phyloP scores from a whole-genome alignment of 2,888 invertebrate species.

The Lucinisca nassula region DNA sequence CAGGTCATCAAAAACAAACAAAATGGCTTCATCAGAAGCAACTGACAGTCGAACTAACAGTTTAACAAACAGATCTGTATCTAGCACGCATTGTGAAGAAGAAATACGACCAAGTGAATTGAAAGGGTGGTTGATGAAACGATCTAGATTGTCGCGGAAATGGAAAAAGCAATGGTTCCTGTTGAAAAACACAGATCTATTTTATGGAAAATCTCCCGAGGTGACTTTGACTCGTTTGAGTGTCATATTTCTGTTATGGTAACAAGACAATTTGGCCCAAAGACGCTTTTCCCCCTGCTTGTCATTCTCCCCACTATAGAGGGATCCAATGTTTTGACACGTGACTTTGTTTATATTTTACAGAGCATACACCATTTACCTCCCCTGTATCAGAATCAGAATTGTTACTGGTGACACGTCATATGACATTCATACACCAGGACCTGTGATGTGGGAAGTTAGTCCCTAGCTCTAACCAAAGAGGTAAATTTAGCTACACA shows the following conservation, averaged over 20 bases:
- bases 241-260: neutral
- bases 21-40: conserved; percentile 83
- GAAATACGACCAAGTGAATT: conserved; percentile 73
- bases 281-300: too few relatives aligned
- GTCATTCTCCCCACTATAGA: too few relatives aligned
- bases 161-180: conserved; percentile 87
- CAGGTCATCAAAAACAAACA: conserved; percentile 27
- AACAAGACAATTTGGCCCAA: neutral
- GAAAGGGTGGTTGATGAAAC: conserved; percentile 86
- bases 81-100: conserved; percentile 74
- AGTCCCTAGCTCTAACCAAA: too few relatives aligned
- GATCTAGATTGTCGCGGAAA: conserved; percentile 85
- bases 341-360: too few relatives aligned
- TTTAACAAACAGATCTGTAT: conserved; percentile 69
- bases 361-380: too few relatives aligned
- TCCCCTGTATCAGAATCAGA: too few relatives aligned
- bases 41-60: conserved; percentile 79
- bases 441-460: too few relatives aligned
- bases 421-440: too few relatives aligned
- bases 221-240: conserved; percentile 69
- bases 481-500: too few relatives aligned
- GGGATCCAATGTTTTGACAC: too few relatives aligned
- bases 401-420: too few relatives aligned
- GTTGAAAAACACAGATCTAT: conserved; percentile 83
- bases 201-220: conserved; percentile 85